Evolutionary conservation across 2,797 vertebrate species (phyloP), one percentile per base, ranked within the genome.

Genomic region (Allobates femoralis): DNA sequence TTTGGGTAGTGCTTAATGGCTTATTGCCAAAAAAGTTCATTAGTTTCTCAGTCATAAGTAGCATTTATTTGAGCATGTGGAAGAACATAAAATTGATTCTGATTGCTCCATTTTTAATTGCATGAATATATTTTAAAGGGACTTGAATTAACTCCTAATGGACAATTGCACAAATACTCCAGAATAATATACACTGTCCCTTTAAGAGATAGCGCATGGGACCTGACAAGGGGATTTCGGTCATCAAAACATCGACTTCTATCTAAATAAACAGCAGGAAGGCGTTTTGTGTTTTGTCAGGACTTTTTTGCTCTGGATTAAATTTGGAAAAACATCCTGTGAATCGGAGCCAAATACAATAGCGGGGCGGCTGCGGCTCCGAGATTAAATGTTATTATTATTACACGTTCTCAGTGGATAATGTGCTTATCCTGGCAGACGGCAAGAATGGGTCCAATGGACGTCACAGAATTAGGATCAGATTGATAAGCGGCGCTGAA

Each of bases 251-350:
- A 3, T 7, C 51, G 18, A 15, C 67, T 26, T 26, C 56, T 74
- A 46, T 28, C 28, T 14, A 83, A 83, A 83, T 69, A 83, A 83
- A 83, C 81, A 83, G 21, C n/a, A 41, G 26, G n/a, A 60, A 41
- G 67, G 81, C 46, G 18, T 81, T 82, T 76, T 55, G 16, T 86
- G 81, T 82, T 86, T 86, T 77, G 19, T 78, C 85, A 86, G 73
- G 80, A 56, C 73, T 82, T 58, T 82, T 74, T 69, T 86, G 41
- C 32, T 73, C 71, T 77, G 71, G 73, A 55, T 55, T 77, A n/a
- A 56, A 56, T 69, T 53, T 56, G 80, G 58, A 71, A 86, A 77
- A 82, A 86, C 79, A 86, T 69, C 53, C 58, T 66, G 60, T 76
- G 58, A 82, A 67, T 12, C 21, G 5, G 23, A 56, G 85, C 85